phyloP scores from a whole-genome alignment of 1,140 invertebrate genomes.

The Pseudachorutes palmiensis region DNA sequence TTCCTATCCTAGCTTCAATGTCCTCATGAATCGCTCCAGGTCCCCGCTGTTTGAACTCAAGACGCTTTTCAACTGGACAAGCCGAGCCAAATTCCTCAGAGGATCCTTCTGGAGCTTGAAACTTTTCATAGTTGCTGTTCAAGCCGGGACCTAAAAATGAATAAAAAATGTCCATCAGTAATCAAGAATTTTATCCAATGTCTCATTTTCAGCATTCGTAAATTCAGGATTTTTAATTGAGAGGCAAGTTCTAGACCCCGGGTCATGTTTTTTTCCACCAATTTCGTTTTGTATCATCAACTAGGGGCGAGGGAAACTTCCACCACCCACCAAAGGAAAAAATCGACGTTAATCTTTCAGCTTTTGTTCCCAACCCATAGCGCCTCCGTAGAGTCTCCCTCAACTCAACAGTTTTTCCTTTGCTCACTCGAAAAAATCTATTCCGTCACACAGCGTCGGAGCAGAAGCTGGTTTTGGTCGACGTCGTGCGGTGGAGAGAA shows the following conservation, averaged over 20 bases:
- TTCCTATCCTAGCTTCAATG: background rate
- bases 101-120: background rate
- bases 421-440: constrained; percentile 2
- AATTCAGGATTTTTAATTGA: too few relatives aligned
- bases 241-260: background rate
- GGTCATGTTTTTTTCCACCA: background rate
- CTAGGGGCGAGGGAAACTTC: background rate
- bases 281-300: background rate
- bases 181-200: background rate
- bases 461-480: background rate
- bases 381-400: background rate
- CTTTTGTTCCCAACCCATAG: background rate
- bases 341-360: too few relatives aligned
- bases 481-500: background rate
- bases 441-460: constrained; percentile 5
- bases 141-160: background rate
- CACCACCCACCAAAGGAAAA: background rate
- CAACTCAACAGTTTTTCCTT: background rate
- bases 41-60: background rate
- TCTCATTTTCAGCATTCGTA: background rate
- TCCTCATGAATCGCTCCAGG: background rate
- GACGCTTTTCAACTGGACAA: background rate
- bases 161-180: background rate
- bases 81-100: background rate
- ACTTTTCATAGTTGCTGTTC: background rate